Evolutionary conservation across 2,888 invertebrate genomes (phyloP), one percentile per base, ranked within the genome.

Genomic region (Oxyscelio sp.): DNA sequence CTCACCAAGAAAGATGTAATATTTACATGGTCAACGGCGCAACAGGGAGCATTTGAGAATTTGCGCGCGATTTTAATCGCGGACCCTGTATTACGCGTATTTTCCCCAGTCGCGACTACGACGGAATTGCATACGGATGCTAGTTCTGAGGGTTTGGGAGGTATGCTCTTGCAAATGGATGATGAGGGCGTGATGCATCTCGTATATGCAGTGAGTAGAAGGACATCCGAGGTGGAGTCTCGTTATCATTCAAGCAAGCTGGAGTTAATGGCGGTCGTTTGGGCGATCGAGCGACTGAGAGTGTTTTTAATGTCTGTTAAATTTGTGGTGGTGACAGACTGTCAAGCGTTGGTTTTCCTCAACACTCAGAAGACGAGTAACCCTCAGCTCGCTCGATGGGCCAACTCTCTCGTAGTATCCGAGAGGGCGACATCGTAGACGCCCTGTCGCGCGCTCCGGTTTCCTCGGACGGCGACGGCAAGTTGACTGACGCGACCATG

Each of bases 291-390:
- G n/a, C 22, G 66, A 3, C 22, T n/a, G n/a, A n/a, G n/a, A n/a
- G n/a, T 27, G 2, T 66, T 77, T 34, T 17, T 66, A 4, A 48
- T 66, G 0, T 8, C 15, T 6, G 11, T 66, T 0, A 22, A 38
- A 8, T 66, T 66, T 15, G 15, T 11, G 0, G 34, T 66, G n/a
- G 21, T 59, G 6, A 27, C 27, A 4, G 27, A 27, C 6, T 27
- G 27, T 27, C 27, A 27, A 6, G 6, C 89, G 2, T 34, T 90
- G 5, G 66, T 87, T 2, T 88, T 84, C 66, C 52, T 89, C 13
- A 89, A 90, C 40, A 68, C 65, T 0, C 77, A 88, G 24, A 89
- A 88, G 78, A 89, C 87, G 2, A 81, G 83, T 27, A 85, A 88
- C 61, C 86, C 88, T 4, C 87, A 89, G 54, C 63, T 85, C 13